Conservation (phyloP, 2,888 invertebrate genomes). For the Callimorpha dominula region DNA sequence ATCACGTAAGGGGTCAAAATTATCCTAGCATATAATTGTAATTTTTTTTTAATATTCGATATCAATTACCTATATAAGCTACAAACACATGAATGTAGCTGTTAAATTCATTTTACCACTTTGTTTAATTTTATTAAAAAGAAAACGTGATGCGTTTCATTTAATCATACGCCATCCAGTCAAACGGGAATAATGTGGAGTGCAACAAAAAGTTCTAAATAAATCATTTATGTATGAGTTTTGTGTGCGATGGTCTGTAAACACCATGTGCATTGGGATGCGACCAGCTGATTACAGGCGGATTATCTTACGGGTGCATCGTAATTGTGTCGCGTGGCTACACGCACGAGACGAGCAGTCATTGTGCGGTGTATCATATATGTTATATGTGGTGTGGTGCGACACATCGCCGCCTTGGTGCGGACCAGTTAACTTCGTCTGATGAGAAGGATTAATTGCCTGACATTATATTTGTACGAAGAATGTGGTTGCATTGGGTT, state of each 20-base stretch:
- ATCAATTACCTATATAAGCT: neutral
- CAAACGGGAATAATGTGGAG: neutral
- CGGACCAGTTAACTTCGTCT: slow-evolving; percentile 37
- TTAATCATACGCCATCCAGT: neutral
- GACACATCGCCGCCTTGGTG: neutral
- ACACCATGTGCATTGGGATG: slow-evolving; percentile 23
- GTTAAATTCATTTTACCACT: neutral
- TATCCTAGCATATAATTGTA: neutral
- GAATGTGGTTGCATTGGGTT: neutral
- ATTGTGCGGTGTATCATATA: slow-evolving; percentile 37
- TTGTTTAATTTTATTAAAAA: neutral
- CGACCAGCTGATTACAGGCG: slow-evolving; percentile 37
- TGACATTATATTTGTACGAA: neutral
- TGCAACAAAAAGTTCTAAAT: neutral
- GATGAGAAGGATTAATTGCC: slow-evolving; percentile 38
- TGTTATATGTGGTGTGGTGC: slow-evolving; percentile 32
- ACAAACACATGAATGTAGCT: neutral
- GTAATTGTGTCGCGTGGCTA: slow-evolving; percentile 39
- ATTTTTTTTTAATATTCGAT: neutral
- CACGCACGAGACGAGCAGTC: slow-evolving; percentile 29
- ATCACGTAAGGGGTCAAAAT: neutral
- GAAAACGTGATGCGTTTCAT: neutral
- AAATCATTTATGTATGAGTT: neutral
- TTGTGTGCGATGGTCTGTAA: slow-evolving; percentile 1
- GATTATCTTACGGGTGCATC: slow-evolving; percentile 47